These are phyloP conservation scores for Myrmecobius fasciatus DNA, from an alignment of 2,113 vertebrate genomes.

Conservation along the genomic window DNA sequence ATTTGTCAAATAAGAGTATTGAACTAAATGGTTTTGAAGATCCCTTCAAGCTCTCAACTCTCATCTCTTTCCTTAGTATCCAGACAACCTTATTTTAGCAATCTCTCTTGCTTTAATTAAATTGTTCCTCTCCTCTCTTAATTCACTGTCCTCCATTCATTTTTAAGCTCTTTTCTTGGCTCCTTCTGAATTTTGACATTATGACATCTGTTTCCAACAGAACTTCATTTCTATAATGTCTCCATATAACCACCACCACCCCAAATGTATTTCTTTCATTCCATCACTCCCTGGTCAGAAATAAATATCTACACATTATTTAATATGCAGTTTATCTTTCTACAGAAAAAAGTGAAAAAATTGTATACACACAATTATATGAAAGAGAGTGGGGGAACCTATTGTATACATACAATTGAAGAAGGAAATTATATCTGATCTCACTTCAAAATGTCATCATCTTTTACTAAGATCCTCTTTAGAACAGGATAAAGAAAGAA, in stretches of 20 bases:
- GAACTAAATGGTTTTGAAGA: neutral
- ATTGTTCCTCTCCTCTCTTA: too few relatives aligned
- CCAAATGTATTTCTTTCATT: neutral
- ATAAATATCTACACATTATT: neutral
- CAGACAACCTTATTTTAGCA: neutral
- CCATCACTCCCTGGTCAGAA: neutral
- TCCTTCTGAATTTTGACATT: neutral
- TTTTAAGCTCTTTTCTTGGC: neutral
- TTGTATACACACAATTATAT: neutral
- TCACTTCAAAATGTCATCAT: neutral
- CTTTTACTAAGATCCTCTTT: neutral
- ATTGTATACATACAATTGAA: neutral
- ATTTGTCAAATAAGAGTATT: neutral
- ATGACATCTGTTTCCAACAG: neutral
- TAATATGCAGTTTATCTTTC: neutral
- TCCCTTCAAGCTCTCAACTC: too few relatives aligned
- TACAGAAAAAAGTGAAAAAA: neutral
- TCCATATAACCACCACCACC: neutral
- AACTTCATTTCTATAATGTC: neutral
- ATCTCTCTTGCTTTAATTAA: neutral
- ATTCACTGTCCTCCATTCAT: neutral
- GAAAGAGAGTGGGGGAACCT: neutral
- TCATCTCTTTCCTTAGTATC: too few relatives aligned
- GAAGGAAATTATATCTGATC: neutral
- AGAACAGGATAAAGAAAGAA: neutral